phyloP scores from a whole-genome alignment of 92 coral and sea anemone genomes.

The Phenganax marumi region DNA sequence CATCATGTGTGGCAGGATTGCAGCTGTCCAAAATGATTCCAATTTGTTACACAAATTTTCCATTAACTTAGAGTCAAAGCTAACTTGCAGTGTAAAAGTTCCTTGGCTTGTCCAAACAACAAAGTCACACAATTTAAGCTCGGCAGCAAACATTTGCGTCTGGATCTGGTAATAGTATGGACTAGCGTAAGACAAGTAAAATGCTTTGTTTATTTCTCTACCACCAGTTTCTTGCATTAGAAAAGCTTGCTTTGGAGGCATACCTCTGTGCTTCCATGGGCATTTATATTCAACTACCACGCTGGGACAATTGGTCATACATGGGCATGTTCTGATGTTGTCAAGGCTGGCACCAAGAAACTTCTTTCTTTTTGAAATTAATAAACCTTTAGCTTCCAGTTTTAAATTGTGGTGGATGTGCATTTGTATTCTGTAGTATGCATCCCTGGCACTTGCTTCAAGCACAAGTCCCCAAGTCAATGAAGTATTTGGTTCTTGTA shows the following conservation, averaged over 20 bases:
- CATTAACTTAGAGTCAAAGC: neutral
- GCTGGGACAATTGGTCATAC: neutral
- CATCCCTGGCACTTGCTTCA: slow-evolving; percentile 6
- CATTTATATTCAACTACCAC: slow-evolving; percentile 12
- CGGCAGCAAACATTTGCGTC: no score
- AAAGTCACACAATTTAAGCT: slow-evolving; percentile 3
- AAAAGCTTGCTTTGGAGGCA: slow-evolving; percentile 2
- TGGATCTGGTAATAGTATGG: slow-evolving; percentile 6
- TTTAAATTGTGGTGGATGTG: slow-evolving; percentile 12
- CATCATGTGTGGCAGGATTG: neutral
- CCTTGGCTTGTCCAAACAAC: slow-evolving; percentile 13
- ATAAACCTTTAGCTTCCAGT: no score
- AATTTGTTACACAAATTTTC: neutral
- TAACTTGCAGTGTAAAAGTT: neutral
- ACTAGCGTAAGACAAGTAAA: neutral
- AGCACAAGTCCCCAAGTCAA: no score
- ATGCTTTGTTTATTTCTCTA: neutral
- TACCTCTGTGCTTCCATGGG: slow-evolving; percentile 2
- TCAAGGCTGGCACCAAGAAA: slow-evolving; percentile 6
- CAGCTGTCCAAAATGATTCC: neutral
- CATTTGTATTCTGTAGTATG: slow-evolving; percentile 4
- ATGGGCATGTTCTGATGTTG: neutral
- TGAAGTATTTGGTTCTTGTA: neutral
- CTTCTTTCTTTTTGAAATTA: neutral
- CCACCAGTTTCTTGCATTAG: neutral